A percentile compares a stretch with the other conserved stretches of the same genome.
These are phyloP conservation scores for Amniataba percoides DNA, from an alignment of 2,797 vertebrate genomes.

Conservation along the genomic window DNA sequence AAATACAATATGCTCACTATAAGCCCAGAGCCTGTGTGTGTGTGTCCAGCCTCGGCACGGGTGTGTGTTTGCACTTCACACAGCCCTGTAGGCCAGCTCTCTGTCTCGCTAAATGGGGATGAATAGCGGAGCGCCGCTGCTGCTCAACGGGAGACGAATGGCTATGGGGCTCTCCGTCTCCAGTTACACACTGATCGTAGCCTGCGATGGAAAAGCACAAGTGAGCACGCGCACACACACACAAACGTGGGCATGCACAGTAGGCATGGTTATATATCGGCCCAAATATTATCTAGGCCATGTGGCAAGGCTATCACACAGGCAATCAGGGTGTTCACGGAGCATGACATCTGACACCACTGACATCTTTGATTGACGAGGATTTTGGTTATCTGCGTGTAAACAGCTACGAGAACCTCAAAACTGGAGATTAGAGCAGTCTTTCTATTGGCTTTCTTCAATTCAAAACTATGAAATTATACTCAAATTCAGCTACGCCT, in stretches of 20 bases:
- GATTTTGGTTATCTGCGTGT: conserved; percentile 11
- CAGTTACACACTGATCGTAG: conserved; percentile 65
- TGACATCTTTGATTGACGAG: conserved; percentile 19
- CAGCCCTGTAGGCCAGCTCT: conserved; percentile 86
- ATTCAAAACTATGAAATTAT: not conserved
- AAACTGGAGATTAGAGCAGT: not conserved
- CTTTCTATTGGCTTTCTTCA: not conserved
- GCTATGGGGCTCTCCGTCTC: conserved; percentile 60
- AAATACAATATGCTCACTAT: no score
- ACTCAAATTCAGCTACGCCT: conserved; percentile 6
- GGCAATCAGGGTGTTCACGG: conserved; percentile 35
- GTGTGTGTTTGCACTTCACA: conserved; percentile 57
- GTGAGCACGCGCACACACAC: not conserved
- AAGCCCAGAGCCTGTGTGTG: conserved; percentile 14
- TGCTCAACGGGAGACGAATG: conserved; percentile 72
- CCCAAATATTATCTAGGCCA: conserved; percentile 53
- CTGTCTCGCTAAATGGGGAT: conserved; percentile 81
- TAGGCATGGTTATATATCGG: conserved; percentile 32
- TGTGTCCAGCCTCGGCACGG: conserved; percentile 33
- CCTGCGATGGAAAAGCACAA: conserved; percentile 31
- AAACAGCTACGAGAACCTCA: not conserved
- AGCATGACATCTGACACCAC: conserved; percentile 33
- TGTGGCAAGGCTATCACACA: conserved; percentile 29
- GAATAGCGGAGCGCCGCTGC: conserved; percentile 68
- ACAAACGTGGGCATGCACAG: conserved; percentile 11